Conservation (phyloP, 2,113 vertebrate species). For the Peromyscus maniculatus region DNA sequence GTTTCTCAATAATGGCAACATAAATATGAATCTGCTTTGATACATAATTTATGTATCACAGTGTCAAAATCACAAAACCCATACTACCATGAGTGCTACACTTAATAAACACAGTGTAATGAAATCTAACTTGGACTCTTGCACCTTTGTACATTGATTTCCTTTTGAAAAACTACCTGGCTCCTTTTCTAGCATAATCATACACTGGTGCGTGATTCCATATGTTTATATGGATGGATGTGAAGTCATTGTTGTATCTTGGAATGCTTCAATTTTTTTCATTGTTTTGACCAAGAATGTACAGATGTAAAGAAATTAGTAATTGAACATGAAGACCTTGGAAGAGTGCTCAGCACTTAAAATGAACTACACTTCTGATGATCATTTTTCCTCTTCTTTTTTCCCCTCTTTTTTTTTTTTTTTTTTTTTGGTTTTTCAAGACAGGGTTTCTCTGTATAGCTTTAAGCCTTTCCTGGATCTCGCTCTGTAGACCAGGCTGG, state of each 20-base stretch:
- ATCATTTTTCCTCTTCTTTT: neutral
- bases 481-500: too few species aligned
- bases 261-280: neutral
- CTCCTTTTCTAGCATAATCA: neutral
- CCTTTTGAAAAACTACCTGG: neutral
- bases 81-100: neutral
- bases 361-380: neutral
- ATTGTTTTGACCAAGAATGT: neutral
- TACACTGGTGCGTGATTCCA: neutral
- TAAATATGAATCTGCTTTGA: neutral
- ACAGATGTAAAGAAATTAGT: neutral
- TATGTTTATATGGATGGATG: neutral
- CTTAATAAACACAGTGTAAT: neutral
- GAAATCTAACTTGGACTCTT: neutral
- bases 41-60: neutral
- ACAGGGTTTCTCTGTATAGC: too few species aligned
- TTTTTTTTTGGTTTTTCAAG: neutral
- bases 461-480: too few species aligned
- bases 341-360: neutral
- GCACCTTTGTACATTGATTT: neutral
- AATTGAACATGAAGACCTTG: neutral
- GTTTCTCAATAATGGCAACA: neutral
- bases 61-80: neutral
- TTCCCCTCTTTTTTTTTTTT: neutral
- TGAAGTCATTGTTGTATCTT: neutral